Conservation (phyloP, 2,113 vertebrate genomes). For the Aphelocoma coerulescens region DNA sequence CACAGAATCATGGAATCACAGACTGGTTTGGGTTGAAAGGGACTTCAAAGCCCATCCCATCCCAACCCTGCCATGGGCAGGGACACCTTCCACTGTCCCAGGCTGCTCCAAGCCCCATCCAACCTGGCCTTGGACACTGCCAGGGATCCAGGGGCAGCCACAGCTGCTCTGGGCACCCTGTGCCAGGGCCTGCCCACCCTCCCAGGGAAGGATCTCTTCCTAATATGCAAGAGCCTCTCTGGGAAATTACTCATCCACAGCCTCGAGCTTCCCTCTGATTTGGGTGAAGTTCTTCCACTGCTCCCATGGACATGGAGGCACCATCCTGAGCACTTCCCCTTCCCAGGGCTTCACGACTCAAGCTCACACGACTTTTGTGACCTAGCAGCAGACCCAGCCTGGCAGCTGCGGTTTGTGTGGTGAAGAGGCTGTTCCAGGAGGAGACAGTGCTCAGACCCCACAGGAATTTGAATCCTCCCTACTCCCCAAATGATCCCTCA, state of each 20-base stretch:
- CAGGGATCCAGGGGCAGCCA: background rate
- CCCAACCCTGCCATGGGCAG: background rate
- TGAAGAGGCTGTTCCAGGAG: background rate
- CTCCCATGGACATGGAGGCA: background rate
- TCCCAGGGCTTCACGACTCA: background rate
- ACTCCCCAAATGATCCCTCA: background rate
- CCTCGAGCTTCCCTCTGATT: background rate
- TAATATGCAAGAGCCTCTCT: background rate
- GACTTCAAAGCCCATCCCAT: fast-evolving
- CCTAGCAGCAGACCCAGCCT: background rate
- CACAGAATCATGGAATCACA: background rate
- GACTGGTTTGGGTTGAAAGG: background rate
- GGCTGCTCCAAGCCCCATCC: fast-evolving
- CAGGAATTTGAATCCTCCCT: fast-evolving
- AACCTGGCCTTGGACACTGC: fast-evolving
- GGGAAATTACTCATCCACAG: background rate
- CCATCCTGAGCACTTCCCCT: background rate
- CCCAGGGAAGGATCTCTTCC: background rate
- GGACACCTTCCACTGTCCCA: background rate
- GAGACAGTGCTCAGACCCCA: fast-evolving
- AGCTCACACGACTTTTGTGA: background rate
- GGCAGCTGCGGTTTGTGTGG: fast-evolving
- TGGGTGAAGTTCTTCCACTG: background rate
- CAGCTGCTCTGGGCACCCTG: background rate
- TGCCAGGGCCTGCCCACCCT: background rate